Conservation (phyloP, 1,140 invertebrate genomes). For the Bombus turneri region DNA sequence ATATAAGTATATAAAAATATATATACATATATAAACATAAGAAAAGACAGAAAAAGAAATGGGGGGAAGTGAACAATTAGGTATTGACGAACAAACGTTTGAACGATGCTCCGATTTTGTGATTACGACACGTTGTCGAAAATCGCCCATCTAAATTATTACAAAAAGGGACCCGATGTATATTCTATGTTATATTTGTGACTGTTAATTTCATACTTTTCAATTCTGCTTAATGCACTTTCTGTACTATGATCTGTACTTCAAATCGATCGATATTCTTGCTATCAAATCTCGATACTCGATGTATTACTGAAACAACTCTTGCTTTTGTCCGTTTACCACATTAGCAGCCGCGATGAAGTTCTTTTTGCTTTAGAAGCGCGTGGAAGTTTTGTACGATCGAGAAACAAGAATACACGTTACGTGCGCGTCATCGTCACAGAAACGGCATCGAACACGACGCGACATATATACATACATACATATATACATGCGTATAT, state of each 20-base stretch:
- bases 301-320: background rate
- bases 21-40: too few relatives aligned
- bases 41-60: background rate
- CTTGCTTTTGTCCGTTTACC: background rate
- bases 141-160: background rate
- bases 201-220: background rate
- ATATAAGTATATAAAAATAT: background rate
- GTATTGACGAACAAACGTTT: background rate
- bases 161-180: background rate
- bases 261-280: background rate
- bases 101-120: slow-evolving; percentile 37
- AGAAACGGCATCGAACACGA: slow-evolving; percentile 42
- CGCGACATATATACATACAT: background rate
- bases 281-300: background rate
- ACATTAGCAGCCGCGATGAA: background rate
- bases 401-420: slow-evolving; percentile 4
- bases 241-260: background rate
- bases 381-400: slow-evolving; percentile 1
- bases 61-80: background rate
- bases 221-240: background rate
- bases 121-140: slow-evolving; percentile 8
- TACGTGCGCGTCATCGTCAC: slow-evolving; percentile 39
- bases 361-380: background rate
- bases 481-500: background rate
- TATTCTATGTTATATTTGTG: background rate